Conservation (phyloP, 2,888 invertebrate genomes). For the Perdita meconis region DNA sequence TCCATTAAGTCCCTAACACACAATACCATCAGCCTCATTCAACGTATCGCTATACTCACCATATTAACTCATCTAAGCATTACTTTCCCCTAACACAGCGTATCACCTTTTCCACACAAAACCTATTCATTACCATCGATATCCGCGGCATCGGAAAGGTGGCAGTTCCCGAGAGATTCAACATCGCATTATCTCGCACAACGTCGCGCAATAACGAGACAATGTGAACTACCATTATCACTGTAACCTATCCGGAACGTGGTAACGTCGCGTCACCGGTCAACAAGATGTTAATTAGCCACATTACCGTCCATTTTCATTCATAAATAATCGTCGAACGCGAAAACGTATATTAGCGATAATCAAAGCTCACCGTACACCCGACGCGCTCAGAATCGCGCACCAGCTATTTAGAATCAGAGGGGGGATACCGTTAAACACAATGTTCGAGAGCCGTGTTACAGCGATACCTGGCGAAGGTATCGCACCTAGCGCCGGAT, state of each 20-base stretch:
- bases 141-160: neutral
- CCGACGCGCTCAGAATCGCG: conserved; percentile 5
- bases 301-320: conserved; percentile 34
- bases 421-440: conserved; percentile 46
- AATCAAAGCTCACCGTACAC: conserved; percentile 19
- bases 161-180: neutral
- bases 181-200: conserved; percentile 10
- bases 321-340: conserved; percentile 14
- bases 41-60: no score
- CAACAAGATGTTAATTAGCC: conserved; percentile 48
- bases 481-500: neutral
- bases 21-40: no score
- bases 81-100: neutral
- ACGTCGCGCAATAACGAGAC: neutral
- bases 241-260: neutral
- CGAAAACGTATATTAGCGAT: conserved; percentile 47
- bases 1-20: no score
- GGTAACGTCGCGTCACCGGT: neutral
- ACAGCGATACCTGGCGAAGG: conserved; percentile 22
- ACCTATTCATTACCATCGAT: conserved; percentile 22
- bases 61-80: conserved; percentile 13
- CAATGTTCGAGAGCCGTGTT: conserved; percentile 23
- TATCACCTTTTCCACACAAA: neutral
- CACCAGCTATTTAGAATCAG: conserved; percentile 35
- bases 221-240: neutral